Conservation (phyloP, 2,113 vertebrate species). For the Ailuropoda melanoleuca region DNA sequence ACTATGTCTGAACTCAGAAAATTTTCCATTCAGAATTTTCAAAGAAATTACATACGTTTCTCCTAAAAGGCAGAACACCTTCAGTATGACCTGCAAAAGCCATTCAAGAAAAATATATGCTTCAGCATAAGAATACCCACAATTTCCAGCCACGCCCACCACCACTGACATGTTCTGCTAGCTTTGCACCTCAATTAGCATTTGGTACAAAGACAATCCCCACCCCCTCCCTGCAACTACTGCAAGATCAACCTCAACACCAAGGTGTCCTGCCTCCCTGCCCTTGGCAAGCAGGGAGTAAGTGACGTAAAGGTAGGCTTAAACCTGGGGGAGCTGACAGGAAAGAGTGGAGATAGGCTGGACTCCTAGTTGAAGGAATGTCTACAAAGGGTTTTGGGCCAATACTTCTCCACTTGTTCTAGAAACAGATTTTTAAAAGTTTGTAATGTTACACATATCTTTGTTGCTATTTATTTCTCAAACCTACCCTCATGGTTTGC, state of each 20-base stretch:
- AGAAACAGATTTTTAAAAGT: neutral
- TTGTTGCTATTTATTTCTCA: neutral
- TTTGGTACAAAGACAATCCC: neutral
- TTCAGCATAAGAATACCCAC: neutral
- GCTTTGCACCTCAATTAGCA: neutral
- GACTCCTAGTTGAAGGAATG: neutral
- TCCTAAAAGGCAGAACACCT: neutral
- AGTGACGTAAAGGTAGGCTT: neutral
- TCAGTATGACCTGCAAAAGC: neutral
- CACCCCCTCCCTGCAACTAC: neutral
- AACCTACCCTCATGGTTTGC: neutral
- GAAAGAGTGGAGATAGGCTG: neutral
- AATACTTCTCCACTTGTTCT: neutral
- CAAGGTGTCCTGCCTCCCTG: neutral
- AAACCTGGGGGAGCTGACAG: neutral
- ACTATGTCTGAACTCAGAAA: neutral
- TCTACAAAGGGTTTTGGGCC: neutral
- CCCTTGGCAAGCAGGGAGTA: neutral
- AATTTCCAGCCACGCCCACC: neutral
- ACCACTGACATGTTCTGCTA: neutral
- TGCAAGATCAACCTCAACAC: neutral
- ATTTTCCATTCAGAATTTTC: slow-evolving; percentile 21
- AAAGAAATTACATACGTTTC: slow-evolving; percentile 29
- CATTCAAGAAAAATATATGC: neutral
- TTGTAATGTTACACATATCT: neutral